A percentile compares a stretch with the other conserved stretches of the same genome.
These are phyloP conservation scores for Anoncus sp. DNA, from an alignment of 2,888 invertebrate species.

Conservation along the genomic window DNA sequence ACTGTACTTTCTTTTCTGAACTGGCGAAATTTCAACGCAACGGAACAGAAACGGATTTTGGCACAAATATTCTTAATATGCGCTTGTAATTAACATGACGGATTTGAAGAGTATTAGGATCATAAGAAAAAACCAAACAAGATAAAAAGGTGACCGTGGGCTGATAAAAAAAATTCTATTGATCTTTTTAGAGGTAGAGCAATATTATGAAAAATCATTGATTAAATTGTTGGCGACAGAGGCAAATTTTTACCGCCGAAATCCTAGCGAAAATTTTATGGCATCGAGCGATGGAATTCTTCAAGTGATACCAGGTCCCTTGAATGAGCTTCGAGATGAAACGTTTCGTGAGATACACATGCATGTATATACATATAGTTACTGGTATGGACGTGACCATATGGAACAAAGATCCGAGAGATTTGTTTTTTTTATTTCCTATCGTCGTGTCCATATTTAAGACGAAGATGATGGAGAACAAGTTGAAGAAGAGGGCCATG, in stretches of 20 bases:
- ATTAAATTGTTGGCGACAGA: background rate
- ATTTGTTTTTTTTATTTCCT: constrained; percentile 23
- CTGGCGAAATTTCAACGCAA: no score
- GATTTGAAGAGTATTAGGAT: no score
- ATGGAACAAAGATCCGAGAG: constrained; percentile 28
- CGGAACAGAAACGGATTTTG: no score
- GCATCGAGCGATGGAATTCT: constrained; percentile 36
- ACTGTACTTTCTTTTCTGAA: no score
- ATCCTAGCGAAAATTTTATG: background rate
- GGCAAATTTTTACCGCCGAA: background rate
- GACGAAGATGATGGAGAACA: constrained; percentile 16
- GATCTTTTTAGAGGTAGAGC: no score
- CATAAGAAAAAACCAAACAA: no score
- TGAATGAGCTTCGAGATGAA: constrained; percentile 30
- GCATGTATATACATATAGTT: constrained; percentile 44
- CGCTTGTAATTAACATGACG: no score
- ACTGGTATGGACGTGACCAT: background rate
- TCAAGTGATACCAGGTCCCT: constrained; percentile 23
- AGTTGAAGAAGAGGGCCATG: constrained; percentile 52
- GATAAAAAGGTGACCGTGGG: no score
- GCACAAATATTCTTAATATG: no score
- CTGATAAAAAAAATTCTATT: no score
- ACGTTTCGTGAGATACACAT: no score
- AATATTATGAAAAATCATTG: no score
- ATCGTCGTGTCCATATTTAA: constrained; percentile 23